Percentiles rank a stretch among this genome's conserved stretches.
phyloP scores from a whole-genome alignment of 2,888 invertebrate species.

The Tetheella fluctuosa region DNA sequence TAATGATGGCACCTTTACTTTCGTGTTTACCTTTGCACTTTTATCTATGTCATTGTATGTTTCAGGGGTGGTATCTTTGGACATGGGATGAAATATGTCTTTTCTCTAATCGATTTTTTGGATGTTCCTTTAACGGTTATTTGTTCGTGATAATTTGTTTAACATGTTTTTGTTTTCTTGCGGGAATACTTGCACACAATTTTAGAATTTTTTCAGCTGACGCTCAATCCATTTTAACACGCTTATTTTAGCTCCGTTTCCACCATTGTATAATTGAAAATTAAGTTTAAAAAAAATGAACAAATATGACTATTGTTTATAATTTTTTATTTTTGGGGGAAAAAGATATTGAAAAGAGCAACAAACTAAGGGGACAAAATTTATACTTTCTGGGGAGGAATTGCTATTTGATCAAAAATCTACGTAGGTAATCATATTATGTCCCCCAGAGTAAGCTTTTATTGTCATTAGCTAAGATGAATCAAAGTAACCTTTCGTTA shows the following conservation, averaged over 20 bases:
- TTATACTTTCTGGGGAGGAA: neutral
- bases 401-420: too few relatives aligned
- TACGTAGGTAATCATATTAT: too few relatives aligned
- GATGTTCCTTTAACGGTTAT: conserved; percentile 59
- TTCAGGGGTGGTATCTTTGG: conserved; percentile 72
- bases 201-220: too few relatives aligned
- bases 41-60: conserved; percentile 70
- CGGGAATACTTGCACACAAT: too few relatives aligned
- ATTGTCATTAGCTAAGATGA: neutral
- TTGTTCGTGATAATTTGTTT: conserved; percentile 53
- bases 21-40: conserved; percentile 74
- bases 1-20: conserved; percentile 67
- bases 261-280: too few relatives aligned
- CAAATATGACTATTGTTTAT: too few relatives aligned
- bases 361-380: neutral
- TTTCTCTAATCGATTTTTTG: conserved; percentile 53
- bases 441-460: neutral
- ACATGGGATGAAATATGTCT: conserved; percentile 68
- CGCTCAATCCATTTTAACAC: too few relatives aligned
- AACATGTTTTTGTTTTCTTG: conserved; percentile 11
- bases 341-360: neutral
- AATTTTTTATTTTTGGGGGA: neutral
- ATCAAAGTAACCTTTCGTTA: neutral
- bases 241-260: too few relatives aligned
- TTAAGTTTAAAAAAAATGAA: too few relatives aligned